Evolutionary conservation across 1,140 invertebrate species (phyloP), one percentile per base, ranked within the genome.

Genomic region (Sitophilus oryzae): DNA sequence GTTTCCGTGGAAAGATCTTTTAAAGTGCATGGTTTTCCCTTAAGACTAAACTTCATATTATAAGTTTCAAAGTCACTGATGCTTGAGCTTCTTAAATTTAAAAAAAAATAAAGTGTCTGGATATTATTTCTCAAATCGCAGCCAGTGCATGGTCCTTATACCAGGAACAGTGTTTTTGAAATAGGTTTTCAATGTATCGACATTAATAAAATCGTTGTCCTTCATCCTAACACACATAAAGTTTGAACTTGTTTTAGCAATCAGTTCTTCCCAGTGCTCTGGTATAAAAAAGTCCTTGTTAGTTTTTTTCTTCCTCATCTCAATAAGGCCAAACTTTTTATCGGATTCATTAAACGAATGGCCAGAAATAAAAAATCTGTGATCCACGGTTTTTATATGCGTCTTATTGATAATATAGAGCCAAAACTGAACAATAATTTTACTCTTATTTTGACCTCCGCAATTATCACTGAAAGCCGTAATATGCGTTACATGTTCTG

Each of bases 391-490:
- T 25, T 45, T 16, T 8, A 45, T 30, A 23, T 45, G 43, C 4
- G 43, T 30, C 23, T 45, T 45, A 15, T 25, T 45, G 23, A 45
- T 45, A 14, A 25, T 15, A 25, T 23, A 45, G 22, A 45, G 23
- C 43, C 20, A 45, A 45, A 30, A 45, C 30, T 45, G 23, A n/a
- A 23, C 43, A 30, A 45, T 45, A 45, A 45, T 45, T 15, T 45
- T 20, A 23, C n/a, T 37, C 10, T 45, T 45, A 23, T 45, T 45
- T 15, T 45, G 43, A 9, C 43, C 43, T 8, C 43, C 22, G 30
- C 23, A 45, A 30, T 45, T 45, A 45, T 23, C 43, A 18, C 43
- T 45, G 18, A 45, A 45, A 45, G 36, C 43, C 23, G 21, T 30
- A 25, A 45, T 45, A 23, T 30, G 43, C 23, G 2, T 45, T 16